These are phyloP conservation scores for Phalloptychus januarius DNA, from an alignment of 2,797 vertebrate genomes.

Conservation along the genomic window DNA sequence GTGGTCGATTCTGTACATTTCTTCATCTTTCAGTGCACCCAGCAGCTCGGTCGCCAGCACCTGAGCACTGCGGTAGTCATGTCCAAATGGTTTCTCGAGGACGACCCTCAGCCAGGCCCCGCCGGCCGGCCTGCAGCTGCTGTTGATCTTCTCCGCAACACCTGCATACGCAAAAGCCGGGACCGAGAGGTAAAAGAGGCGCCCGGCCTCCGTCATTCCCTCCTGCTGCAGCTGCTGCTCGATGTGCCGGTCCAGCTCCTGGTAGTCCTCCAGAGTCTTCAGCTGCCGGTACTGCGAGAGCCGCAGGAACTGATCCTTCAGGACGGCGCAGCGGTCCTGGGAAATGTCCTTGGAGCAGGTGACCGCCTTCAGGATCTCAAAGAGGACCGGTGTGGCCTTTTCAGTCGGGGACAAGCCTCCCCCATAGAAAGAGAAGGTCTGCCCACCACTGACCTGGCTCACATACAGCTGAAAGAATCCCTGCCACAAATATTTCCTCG, in stretches of 20 bases:
- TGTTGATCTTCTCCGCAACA: conserved; percentile 87
- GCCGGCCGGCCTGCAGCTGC: conserved; percentile 83
- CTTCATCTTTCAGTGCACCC: conserved; percentile 87
- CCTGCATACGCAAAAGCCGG: conserved; percentile 90
- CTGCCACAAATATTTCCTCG: conserved; percentile 96
- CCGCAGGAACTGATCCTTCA: conserved; percentile 89
- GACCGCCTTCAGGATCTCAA: conserved; percentile 85
- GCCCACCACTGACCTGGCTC: conserved; percentile 82
- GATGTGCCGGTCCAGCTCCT: conserved; percentile 80
- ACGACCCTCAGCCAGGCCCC: conserved; percentile 91
- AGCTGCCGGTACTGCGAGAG: conserved; percentile 88
- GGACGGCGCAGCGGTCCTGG: conserved; percentile 80
- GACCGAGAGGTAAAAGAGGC: conserved; percentile 95
- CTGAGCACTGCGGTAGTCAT: conserved; percentile 87
- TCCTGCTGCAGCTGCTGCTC: conserved; percentile 76
- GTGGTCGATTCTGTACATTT: conserved; percentile 97
- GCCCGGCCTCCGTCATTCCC: conserved; percentile 86
- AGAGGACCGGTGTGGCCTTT: conserved; percentile 80
- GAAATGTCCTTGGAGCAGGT: conserved; percentile 79
- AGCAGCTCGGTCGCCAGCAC: conserved; percentile 83
- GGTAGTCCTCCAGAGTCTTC: conserved; percentile 83
- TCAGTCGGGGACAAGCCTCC: conserved; percentile 78
- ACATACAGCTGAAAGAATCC: conserved; percentile 91
- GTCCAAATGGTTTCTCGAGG: conserved; percentile 97
- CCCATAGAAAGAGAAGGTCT: conserved; percentile 91